These are phyloP conservation scores for Anastrepha obliqua DNA, from an alignment of 1,140 invertebrate genomes.

Conservation along the genomic window DNA sequence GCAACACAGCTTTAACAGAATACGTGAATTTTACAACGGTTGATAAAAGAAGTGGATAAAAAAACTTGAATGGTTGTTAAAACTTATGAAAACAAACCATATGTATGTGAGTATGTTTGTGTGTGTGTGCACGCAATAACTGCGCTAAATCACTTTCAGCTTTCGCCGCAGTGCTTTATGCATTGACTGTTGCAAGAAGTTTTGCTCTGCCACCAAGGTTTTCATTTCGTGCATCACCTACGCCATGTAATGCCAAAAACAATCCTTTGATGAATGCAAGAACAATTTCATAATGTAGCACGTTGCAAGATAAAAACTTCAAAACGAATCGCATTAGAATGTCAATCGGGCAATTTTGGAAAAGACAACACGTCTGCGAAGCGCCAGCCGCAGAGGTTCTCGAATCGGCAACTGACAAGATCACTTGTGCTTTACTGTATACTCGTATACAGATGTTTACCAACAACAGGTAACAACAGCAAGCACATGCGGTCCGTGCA, in stretches of 20 bases:
- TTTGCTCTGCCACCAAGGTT: neutral
- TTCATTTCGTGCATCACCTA: neutral
- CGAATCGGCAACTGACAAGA: conserved; percentile 26
- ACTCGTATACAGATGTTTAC: neutral
- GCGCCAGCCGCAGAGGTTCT: neutral
- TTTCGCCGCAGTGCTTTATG: no score
- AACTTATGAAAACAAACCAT: neutral
- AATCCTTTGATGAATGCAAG: neutral
- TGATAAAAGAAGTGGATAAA: neutral
- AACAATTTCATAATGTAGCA: neutral
- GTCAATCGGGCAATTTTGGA: conserved; percentile 36
- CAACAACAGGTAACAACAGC: neutral
- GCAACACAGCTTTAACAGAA: conserved; percentile 8
- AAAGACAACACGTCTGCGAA: conserved; percentile 12
- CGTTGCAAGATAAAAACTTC: conserved; percentile 7
- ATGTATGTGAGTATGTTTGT: neutral
- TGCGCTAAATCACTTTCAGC: neutral
- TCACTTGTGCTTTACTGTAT: conserved; percentile 10
- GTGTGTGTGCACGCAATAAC: neutral
- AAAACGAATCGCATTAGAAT: conserved; percentile 50
- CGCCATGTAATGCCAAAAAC: neutral
- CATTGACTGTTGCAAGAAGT: no score
- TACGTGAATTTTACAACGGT: neutral
- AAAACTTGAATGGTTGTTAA: neutral
- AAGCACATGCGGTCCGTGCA: neutral